phyloP scores from a whole-genome alignment of 2,113 vertebrate species.

The Spilogale gracilis region DNA sequence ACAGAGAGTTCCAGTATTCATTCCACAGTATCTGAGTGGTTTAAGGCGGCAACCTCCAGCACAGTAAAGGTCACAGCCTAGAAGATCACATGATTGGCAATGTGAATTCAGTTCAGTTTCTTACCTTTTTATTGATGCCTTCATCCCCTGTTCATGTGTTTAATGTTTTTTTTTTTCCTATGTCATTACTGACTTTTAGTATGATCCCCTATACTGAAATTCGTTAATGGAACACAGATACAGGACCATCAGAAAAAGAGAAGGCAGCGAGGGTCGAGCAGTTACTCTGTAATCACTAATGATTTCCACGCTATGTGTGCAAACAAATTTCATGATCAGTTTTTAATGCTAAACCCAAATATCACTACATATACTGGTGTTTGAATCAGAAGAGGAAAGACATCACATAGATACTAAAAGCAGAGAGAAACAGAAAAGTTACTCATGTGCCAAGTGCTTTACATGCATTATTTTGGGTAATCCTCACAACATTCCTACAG shows the following conservation, averaged over 20 bases:
- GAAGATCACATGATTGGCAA: neutral
- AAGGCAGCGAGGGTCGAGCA: neutral
- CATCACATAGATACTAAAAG: neutral
- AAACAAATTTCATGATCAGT: neutral
- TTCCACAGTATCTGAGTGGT: neutral
- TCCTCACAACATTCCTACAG: neutral
- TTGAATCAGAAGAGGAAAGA: constrained; percentile 34
- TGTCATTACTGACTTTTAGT: neutral
- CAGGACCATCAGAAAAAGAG: neutral
- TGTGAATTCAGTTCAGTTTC: neutral
- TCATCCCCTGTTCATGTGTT: neutral
- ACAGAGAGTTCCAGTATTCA: neutral
- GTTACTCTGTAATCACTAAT: neutral
- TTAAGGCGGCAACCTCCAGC: neutral
- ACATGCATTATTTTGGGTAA: constrained; percentile 21
- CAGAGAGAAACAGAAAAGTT: constrained; percentile 8
- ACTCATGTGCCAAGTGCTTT: neutral
- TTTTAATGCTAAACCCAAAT: neutral
- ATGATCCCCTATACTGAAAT: neutral
- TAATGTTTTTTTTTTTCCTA: neutral
- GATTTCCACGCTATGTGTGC: neutral
- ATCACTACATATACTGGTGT: neutral
- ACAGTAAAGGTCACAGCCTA: neutral
- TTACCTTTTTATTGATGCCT: neutral
- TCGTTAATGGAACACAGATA: neutral